Base-by-base conservation (phyloP, 2,797 vertebrate species). In the Rousettus madagascariensis region DNA sequence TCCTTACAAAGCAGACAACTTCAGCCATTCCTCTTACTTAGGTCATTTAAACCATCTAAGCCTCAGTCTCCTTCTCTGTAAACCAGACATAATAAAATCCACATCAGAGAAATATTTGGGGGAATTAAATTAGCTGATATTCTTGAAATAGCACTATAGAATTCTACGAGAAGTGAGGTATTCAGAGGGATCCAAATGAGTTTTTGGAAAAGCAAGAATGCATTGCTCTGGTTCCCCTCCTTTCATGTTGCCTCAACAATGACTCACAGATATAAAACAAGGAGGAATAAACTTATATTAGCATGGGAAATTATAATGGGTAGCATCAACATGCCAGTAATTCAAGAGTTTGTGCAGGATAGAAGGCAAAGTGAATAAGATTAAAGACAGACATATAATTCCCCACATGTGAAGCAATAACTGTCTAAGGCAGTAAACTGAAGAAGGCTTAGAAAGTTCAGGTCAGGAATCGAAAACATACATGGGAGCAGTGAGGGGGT, bases 121-220 rank as follows among this genome's bases (percentile, higher is more conserved):
- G 6, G 38, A 75, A 75, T 94, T 79, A 72, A 77, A 83, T 86
- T 33, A 96, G 49, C 68, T 95, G 24, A 57, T 85, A 90, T 10
- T 79, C 71, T 43, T 84, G 30, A 89, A 83, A 59, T 12, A 78
- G 2, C 17, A 78, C 46, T 72, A 5, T n/a, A 78, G n/a, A 92
- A 75, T 83, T 74, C 46, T 26, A n/a, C 49, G 17, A 20, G 84
- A 87, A 80, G 11, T 66, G 13, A 74, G 11, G 1, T 66, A 68
- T 57, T 71, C 51, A 68, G 9, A 87, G 13, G 13, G 28, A 57
- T 19, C 90, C 4, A 46, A 43, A 41, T 2, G 55, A 69, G 36
- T 90, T 94, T 74, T 75, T 49, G 4, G 26, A 63, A 90, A 95
- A 92, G 36, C 28, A 86, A 38, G 26, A 95, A 86, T 63, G 8